These are phyloP conservation scores for Calephelis virginiensis DNA, from an alignment of 1,140 invertebrate species.

Conservation along the genomic window DNA sequence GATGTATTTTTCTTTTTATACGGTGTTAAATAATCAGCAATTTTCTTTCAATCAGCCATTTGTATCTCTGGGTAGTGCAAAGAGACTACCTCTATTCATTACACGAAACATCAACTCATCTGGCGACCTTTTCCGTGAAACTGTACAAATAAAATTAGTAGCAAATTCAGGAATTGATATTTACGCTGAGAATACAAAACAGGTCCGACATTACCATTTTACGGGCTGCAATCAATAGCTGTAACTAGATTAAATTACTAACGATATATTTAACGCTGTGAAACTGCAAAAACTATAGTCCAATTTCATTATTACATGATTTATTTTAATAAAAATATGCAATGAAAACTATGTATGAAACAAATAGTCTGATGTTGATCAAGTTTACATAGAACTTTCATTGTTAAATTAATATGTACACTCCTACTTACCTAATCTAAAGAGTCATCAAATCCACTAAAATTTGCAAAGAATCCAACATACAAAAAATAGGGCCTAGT, in stretches of 20 bases:
- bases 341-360: too few relatives aligned
- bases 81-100: neutral
- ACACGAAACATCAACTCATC: constrained; percentile 7
- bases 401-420: too few relatives aligned
- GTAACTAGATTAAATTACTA: neutral
- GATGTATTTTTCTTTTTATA: neutral
- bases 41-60: neutral
- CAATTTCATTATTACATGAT: too few relatives aligned
- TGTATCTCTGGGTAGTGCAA: neutral
- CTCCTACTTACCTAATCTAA: too few relatives aligned
- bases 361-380: too few relatives aligned
- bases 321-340: too few relatives aligned
- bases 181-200: constrained; percentile 3
- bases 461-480: too few relatives aligned
- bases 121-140: neutral
- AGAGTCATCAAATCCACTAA: too few relatives aligned
- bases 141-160: constrained; percentile 10
- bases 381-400: too few relatives aligned
- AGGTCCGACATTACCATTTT: neutral
- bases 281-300: too few relatives aligned
- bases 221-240: neutral
- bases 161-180: constrained; percentile 2
- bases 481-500: too few relatives aligned
- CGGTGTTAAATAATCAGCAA: neutral
- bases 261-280: too few relatives aligned